Percentiles rank a stretch among this genome's conserved stretches.
phyloP scores from a whole-genome alignment of 2,888 invertebrate genomes.

The Electrophaes corylata region DNA sequence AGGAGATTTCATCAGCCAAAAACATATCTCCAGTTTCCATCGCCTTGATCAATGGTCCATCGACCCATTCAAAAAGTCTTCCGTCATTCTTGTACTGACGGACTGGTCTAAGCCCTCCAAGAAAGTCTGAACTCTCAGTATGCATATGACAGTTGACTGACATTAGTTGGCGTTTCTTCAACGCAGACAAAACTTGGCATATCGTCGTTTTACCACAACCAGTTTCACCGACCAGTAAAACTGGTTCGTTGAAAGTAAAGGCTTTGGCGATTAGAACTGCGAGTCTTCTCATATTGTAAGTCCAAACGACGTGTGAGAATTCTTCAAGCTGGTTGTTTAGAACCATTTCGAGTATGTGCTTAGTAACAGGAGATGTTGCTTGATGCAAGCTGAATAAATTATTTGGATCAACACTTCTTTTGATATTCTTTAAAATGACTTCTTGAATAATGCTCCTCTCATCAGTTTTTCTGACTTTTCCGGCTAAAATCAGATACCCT shows the following conservation, averaged over 20 bases:
- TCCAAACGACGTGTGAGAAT: slow-evolving; percentile 96
- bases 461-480: slow-evolving; percentile 93
- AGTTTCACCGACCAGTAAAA: slow-evolving; percentile 98
- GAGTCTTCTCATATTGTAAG: slow-evolving; percentile 93
- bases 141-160: slow-evolving; percentile 99
- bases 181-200: slow-evolving; percentile 93
- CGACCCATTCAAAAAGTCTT: slow-evolving; percentile 97
- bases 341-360: slow-evolving; percentile 87
- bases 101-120: slow-evolving; percentile 97
- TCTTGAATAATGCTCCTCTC: slow-evolving; percentile 93
- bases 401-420: slow-evolving; percentile 88
- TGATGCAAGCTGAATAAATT: slow-evolving; percentile 88
- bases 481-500: slow-evolving; percentile 96
- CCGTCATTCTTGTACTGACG: slow-evolving; percentile 85
- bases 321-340: slow-evolving; percentile 79
- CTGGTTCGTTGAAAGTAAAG: slow-evolving; percentile 95
- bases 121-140: slow-evolving; percentile 98
- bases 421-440: slow-evolving; percentile 91
- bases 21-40: slow-evolving; percentile 96
- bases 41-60: slow-evolving; percentile 96
- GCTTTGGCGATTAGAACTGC: slow-evolving; percentile 93
- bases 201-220: slow-evolving; percentile 99
- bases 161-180: slow-evolving; percentile 87
- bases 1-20: slow-evolving; percentile 98
- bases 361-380: slow-evolving; percentile 91